Percentiles rank a stretch among this genome's conserved stretches.
Conservation (phyloP, 2,888 invertebrate genomes). For the Scaptomyza caliginosa region DNA sequence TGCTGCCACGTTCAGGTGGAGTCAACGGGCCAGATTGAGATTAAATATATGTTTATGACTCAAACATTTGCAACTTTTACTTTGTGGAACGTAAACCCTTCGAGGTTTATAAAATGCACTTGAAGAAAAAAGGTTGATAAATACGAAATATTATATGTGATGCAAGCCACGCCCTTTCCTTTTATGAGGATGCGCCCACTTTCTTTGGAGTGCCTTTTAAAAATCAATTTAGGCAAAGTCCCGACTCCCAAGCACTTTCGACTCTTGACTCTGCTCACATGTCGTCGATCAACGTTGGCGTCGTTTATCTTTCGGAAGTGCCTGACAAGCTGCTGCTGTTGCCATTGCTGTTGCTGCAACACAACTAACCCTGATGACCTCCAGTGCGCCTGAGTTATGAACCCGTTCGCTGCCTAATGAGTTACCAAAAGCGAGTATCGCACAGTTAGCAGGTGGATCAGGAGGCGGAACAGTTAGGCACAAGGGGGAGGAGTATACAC, state of each 20-base stretch:
- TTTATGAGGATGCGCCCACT: slow-evolving; percentile 23
- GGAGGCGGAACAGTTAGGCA: slow-evolving; percentile 28
- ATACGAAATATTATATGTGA: background rate
- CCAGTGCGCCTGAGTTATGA: slow-evolving; percentile 64
- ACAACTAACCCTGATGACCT: slow-evolving; percentile 51
- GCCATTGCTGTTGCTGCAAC: slow-evolving; percentile 6
- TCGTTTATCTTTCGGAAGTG: slow-evolving; percentile 72
- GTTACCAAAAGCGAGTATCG: slow-evolving; percentile 46
- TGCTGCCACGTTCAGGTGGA: slow-evolving; percentile 28
- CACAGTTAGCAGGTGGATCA: slow-evolving; percentile 16
- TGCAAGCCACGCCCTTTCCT: background rate
- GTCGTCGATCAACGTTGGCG: slow-evolving; percentile 52
- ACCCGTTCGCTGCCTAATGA: slow-evolving; percentile 75
- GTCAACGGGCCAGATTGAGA: slow-evolving; percentile 27
- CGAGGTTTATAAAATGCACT: background rate
- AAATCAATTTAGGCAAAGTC: slow-evolving; percentile 38
- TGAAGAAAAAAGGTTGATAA: background rate
- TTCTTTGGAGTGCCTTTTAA: slow-evolving; percentile 28
- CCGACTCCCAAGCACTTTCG: background rate
- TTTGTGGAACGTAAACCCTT: slow-evolving; percentile 38
- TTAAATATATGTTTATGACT: slow-evolving; percentile 3
- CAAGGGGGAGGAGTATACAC: background rate
- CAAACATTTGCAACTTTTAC: slow-evolving; percentile 59
- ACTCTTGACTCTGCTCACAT: slow-evolving; percentile 43
- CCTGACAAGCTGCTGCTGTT: slow-evolving; percentile 28